phyloP scores from a whole-genome alignment of 2,797 vertebrate genomes.

The Hafferia zeledoni region DNA sequence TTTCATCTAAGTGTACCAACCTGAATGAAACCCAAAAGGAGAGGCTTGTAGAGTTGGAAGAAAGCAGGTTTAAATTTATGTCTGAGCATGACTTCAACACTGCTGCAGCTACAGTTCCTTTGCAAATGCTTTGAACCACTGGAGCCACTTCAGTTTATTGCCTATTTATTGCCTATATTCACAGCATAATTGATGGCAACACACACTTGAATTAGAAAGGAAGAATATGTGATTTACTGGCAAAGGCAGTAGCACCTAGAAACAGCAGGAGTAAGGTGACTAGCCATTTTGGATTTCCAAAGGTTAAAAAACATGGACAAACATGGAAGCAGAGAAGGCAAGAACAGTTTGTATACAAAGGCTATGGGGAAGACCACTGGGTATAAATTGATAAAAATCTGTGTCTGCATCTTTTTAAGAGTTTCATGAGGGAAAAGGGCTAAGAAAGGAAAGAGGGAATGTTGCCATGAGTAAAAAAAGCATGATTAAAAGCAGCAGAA shows the following conservation, averaged over 20 bases:
- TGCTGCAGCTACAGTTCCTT: background rate
- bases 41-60: background rate
- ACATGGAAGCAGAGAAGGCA: background rate
- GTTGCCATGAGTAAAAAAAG: background rate
- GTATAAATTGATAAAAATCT: background rate
- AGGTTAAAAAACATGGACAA: background rate
- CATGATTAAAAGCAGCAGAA: background rate
- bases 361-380: background rate
- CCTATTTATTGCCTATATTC: background rate
- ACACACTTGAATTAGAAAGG: background rate
- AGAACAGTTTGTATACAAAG: background rate
- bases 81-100: background rate
- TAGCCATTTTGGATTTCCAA: background rate
- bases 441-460: background rate
- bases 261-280: background rate
- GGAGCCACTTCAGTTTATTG: background rate
- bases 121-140: background rate
- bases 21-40: background rate
- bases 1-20: background rate
- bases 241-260: background rate
- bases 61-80: background rate
- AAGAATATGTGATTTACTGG: background rate
- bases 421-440: background rate
- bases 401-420: background rate
- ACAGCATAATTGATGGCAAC: background rate